Conservation (phyloP, 1,140 invertebrate species). For the Contarinia nasturtii region DNA sequence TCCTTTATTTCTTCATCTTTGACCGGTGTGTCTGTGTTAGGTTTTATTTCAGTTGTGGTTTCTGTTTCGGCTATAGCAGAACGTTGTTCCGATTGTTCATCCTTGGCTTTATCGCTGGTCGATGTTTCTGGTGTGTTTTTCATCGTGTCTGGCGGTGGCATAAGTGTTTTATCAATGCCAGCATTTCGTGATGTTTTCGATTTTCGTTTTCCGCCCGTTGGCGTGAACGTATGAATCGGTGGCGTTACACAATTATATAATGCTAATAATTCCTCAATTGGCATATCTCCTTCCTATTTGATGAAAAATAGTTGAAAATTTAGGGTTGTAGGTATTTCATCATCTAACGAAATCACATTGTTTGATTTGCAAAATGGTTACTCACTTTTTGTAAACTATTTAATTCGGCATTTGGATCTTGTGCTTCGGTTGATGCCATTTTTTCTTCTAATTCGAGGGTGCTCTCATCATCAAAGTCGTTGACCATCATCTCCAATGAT, state of each 20-base stretch:
- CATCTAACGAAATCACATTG: background rate
- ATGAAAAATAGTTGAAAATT: too few species aligned
- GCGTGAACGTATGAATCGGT: background rate
- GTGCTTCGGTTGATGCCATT: constrained; percentile 58
- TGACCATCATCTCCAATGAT: constrained; percentile 77
- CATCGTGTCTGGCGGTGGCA: background rate
- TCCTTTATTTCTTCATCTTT: too few species aligned
- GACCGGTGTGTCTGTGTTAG: too few species aligned
- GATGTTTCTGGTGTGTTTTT: constrained; percentile 14
- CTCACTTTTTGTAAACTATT: constrained; percentile 68
- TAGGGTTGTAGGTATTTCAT: background rate
- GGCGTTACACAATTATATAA: constrained; percentile 40
- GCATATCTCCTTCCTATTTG: constrained; percentile 70
- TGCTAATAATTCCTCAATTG: constrained; percentile 75
- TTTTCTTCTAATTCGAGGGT: constrained; percentile 94
- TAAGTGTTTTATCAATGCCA: too few species aligned
- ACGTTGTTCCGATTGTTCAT: constrained; percentile 7
- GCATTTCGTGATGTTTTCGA: too few species aligned
- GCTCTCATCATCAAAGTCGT: constrained; percentile 92
- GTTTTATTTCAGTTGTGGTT: too few species aligned
- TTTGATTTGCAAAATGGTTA: background rate
- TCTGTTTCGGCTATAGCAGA: too few species aligned
- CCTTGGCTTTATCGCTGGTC: constrained; percentile 7
- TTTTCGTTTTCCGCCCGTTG: background rate
- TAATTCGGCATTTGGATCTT: constrained; percentile 69